A percentile compares a stretch with the other conserved stretches of the same genome.
These are phyloP conservation scores for Pterocles burchelli DNA, from an alignment of 2,113 vertebrate species.

Conservation along the genomic window DNA sequence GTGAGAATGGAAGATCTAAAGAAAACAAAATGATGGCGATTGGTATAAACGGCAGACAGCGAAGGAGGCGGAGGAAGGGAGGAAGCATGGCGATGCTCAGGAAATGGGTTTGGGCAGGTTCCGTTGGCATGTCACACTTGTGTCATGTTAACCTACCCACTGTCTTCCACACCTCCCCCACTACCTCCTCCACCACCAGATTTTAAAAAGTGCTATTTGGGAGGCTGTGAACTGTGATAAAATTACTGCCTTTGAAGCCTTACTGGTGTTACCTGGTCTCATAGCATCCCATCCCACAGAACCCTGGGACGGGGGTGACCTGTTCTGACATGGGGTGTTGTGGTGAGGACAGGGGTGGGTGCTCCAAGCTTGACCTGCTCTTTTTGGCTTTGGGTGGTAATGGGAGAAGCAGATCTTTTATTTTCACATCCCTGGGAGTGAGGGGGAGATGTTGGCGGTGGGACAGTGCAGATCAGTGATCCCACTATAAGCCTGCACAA, in stretches of 20 bases:
- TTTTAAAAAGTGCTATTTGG: neutral
- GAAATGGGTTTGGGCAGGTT: neutral
- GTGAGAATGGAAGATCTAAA: neutral
- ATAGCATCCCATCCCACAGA: neutral
- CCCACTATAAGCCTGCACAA: neutral
- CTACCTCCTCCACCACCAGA: neutral
- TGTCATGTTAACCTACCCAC: neutral
- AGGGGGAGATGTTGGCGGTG: neutral
- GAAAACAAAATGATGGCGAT: neutral
- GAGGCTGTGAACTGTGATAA: neutral
- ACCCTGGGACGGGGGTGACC: neutral
- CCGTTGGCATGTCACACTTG: neutral
- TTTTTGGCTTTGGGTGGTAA: neutral
- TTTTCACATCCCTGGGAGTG: neutral
- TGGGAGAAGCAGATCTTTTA: neutral
- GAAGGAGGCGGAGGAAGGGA: neutral
- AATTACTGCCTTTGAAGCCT: neutral
- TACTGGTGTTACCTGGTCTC: neutral
- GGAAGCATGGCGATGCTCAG: neutral
- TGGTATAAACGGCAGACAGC: neutral
- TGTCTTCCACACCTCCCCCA: neutral
- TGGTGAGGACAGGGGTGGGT: neutral
- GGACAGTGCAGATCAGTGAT: accelerated
- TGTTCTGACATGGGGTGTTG: neutral
- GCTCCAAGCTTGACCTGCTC: neutral